Evolutionary conservation across 2,797 vertebrate species (phyloP).

Genomic region (Tokudaia tokunoshimensis): DNA sequence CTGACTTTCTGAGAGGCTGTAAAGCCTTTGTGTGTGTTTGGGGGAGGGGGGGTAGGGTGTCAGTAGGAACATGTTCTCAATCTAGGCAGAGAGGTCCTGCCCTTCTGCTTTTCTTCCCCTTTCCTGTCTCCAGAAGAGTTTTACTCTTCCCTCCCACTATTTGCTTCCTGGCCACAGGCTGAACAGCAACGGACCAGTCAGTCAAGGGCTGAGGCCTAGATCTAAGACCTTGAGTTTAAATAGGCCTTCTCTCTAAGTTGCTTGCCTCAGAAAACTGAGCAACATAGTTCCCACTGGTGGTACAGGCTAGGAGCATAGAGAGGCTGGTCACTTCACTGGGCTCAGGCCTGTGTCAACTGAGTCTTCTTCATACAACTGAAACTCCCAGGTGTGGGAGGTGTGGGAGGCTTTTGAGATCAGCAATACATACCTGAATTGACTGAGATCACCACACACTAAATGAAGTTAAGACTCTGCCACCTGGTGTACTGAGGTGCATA

Average conservation of each 20-base stretch:
- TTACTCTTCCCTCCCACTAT: background rate
- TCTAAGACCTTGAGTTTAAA: background rate
- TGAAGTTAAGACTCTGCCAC: background rate
- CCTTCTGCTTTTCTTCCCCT: background rate
- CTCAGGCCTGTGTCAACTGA: background rate
- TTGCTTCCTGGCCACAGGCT: background rate
- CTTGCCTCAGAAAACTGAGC: no score
- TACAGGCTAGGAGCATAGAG: background rate
- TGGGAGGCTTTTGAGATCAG: background rate
- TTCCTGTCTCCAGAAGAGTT: background rate
- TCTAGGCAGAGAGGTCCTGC: background rate
- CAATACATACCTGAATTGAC: background rate
- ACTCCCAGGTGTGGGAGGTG: fast-evolving
- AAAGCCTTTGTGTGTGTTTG: background rate
- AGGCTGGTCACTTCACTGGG: fast-evolving
- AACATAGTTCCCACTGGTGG: background rate
- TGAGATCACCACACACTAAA: background rate
- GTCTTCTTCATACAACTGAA: background rate
- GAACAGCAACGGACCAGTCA: background rate
- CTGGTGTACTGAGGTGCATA: background rate
- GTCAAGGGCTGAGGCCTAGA: background rate
- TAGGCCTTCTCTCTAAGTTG: background rate
- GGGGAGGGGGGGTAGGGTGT: background rate
- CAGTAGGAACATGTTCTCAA: background rate
- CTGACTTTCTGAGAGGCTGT: background rate